phyloP scores from a whole-genome alignment of 2,797 vertebrate genomes.

The Threskiornis aethiopicus region DNA sequence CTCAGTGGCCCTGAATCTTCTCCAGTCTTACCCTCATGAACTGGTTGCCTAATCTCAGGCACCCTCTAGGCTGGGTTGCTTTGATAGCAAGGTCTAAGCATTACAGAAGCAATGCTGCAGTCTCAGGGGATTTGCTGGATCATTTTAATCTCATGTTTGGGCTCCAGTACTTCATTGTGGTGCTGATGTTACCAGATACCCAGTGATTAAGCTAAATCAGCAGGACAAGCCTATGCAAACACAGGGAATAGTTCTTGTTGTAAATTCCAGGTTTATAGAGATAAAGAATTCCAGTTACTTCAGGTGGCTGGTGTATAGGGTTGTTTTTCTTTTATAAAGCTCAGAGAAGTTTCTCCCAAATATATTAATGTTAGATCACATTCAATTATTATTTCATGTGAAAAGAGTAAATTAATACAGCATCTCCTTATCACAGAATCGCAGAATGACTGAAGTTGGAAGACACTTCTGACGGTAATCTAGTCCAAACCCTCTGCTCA shows the following conservation, averaged over 20 bases:
- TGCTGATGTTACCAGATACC: not conserved
- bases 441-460: not conserved
- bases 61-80: not conserved
- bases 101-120: not conserved
- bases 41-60: not conserved
- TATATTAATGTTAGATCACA: not conserved
- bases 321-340: not conserved
- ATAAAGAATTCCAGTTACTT: not conserved
- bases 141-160: not conserved
- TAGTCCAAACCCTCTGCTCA: not conserved
- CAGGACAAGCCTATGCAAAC: not conserved
- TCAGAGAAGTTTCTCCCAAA: not conserved
- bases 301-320: not conserved
- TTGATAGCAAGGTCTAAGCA: not conserved
- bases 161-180: not conserved
- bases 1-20: not conserved
- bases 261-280: not conserved
- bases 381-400: not conserved
- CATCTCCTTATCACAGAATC: not conserved
- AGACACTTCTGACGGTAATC: not conserved
- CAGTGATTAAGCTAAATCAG: not conserved
- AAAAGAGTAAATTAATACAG: not conserved
- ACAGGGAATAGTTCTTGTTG: not conserved
- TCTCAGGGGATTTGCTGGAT: not conserved
- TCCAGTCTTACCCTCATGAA: not conserved